phyloP scores from a whole-genome alignment of 2,888 invertebrate species.

The Erebia ligea region DNA sequence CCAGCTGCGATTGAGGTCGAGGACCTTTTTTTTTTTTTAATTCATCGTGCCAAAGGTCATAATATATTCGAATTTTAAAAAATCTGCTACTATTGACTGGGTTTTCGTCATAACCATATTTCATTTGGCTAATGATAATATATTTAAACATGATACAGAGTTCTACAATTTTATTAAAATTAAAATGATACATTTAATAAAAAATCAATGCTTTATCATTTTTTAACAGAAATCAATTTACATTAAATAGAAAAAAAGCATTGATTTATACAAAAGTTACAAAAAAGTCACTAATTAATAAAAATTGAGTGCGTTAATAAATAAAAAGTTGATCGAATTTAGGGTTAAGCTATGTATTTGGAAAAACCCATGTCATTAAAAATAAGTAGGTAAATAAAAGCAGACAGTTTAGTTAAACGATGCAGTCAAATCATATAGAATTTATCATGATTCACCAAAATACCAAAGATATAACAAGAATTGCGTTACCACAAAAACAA shows the following conservation, averaged over 20 bases:
- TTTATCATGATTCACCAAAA: too few species aligned
- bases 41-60: too few species aligned
- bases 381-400: background rate
- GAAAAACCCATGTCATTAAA: background rate
- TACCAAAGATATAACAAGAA: too few species aligned
- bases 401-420: background rate
- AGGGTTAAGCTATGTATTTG: background rate
- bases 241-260: slow-evolving; percentile 8
- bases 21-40: too few species aligned
- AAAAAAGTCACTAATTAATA: slow-evolving; percentile 41
- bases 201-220: slow-evolving; percentile 37
- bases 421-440: too few species aligned
- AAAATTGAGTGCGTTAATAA: slow-evolving; percentile 21
- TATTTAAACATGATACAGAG: slow-evolving; percentile 8
- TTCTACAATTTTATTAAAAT: slow-evolving; percentile 5
- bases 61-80: too few species aligned
- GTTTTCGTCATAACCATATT: background rate
- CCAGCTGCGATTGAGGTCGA: too few species aligned
- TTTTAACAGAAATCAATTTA: slow-evolving; percentile 34
- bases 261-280: background rate
- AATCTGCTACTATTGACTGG: too few species aligned
- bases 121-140: slow-evolving; percentile 10
- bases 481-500: too few species aligned
- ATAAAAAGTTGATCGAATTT: slow-evolving; percentile 15
- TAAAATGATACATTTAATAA: slow-evolving; percentile 22